These are phyloP conservation scores for Oryzias melastigma DNA, from an alignment of 2,113 vertebrate species.

Conservation along the genomic window DNA sequence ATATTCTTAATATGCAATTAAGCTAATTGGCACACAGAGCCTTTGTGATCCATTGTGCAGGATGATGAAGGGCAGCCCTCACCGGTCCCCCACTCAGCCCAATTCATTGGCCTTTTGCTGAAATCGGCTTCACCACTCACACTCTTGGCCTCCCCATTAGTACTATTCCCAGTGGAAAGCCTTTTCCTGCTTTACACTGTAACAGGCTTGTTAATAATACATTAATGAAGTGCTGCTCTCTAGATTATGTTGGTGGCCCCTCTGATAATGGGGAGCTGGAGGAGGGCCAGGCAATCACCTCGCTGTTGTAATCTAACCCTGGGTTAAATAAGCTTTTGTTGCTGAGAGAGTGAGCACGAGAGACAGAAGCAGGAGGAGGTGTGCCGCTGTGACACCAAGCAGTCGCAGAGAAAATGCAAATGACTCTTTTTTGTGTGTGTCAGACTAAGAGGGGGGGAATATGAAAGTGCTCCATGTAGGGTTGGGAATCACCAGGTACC, in stretches of 20 bases:
- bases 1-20: conserved; percentile 66
- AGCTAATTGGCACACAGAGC: conserved; percentile 61
- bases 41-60: conserved; percentile 47
- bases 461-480: conserved; percentile 31
- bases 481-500: too few species aligned
- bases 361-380: conserved; percentile 1
- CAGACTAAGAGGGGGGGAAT: conserved; percentile 47
- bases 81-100: conserved; percentile 45
- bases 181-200: conserved; percentile 82
- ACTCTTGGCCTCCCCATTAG: conserved; percentile 81
- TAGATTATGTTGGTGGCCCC: conserved; percentile 84
- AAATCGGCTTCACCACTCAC: conserved; percentile 78
- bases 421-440: conserved; percentile 70
- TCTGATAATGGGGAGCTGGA: conserved; percentile 88
- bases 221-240: conserved; percentile 90
- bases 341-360: conserved; percentile 31
- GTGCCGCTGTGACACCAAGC: conserved; percentile 5
- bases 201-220: conserved; percentile 91
- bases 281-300: conserved; percentile 83
- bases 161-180: conserved; percentile 80
- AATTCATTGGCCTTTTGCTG: conserved; percentile 56
- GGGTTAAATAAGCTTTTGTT: conserved; percentile 82
- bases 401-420: conserved; percentile 72
- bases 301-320: conserved; percentile 84
- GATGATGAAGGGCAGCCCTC: conserved; percentile 59